Percentiles rank a stretch among this genome's conserved stretches.
Evolutionary conservation across 2,888 invertebrate genomes (phyloP).

Genomic region (Epinotia brunnichana): DNA sequence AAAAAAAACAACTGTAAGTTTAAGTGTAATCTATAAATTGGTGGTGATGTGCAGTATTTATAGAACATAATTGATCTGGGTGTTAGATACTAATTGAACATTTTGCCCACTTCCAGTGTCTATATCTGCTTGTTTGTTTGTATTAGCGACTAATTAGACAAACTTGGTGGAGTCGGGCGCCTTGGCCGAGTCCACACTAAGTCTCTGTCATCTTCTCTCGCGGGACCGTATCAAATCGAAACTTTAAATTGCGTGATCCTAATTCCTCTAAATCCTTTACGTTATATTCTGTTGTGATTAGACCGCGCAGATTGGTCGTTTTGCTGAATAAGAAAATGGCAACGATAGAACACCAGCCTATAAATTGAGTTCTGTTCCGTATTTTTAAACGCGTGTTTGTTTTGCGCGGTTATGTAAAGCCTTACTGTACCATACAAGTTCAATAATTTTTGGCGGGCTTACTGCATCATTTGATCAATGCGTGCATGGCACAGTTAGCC

Average conservation of each 20-base stretch:
- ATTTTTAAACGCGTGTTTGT: no score
- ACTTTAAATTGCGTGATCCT: constrained; percentile 44
- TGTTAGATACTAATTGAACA: not conserved
- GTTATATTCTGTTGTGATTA: constrained; percentile 31
- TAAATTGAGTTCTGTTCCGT: not conserved
- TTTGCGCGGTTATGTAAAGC: no score
- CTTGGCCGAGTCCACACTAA: constrained; percentile 56
- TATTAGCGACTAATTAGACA: constrained; percentile 70
- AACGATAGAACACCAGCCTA: not conserved
- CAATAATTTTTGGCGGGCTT: no score
- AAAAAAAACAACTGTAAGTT: no score
- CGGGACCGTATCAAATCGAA: constrained; percentile 49
- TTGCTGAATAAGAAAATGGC: not conserved
- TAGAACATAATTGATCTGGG: no score
- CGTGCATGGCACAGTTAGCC: no score
- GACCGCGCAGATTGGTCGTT: not conserved
- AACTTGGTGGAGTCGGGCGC: constrained; percentile 62
- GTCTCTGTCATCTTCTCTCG: constrained; percentile 55
- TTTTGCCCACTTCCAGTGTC: constrained; percentile 53
- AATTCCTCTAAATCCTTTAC: constrained; percentile 37
- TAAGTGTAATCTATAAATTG: no score
- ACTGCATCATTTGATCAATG: no score
- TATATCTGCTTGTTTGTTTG: constrained; percentile 58
- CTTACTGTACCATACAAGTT: no score
- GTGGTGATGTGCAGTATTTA: no score